Base-by-base conservation (phyloP, 2,797 vertebrate species). In the Melopsittacus undulatus region DNA sequence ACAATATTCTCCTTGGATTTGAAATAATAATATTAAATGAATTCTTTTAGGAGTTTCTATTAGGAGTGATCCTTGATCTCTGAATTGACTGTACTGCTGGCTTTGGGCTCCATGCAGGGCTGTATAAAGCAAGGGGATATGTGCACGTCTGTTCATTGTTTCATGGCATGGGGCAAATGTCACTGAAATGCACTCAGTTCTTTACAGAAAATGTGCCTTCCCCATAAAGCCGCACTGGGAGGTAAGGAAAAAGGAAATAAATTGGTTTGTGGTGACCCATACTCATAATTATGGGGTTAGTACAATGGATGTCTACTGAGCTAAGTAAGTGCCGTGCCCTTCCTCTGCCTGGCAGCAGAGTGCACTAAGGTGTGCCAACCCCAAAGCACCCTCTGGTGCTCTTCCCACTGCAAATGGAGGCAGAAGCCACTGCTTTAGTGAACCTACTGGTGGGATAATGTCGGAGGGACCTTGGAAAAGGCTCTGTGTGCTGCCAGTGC, bases 11-110 rank as follows among this genome's bases (percentile, higher is more conserved):
- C n/a, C n/a, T n/a, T n/a, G n/a, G n/a, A n/a, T n/a, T n/a, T n/a
- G n/a, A n/a, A n/a, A n/a, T n/a, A n/a, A n/a, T n/a, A n/a, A n/a
- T n/a, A n/a, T n/a, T 87, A 94, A 95, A 80, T 95, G 91, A 91
- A 66, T 94, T 92, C 83, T 75, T 73, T 91, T 90, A 26, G 62
- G 72, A 68, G 56, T 80, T 61, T 94, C 91, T 79, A 85, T 94
- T 91, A 94, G 63, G 67, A 94, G 61, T 86, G 85, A 90, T 95
- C 84, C 73, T 88, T 94, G 89, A 75, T 95, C 94, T 89, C 45
- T 77, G 85, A 69, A 64, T 56, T 95, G 78, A 43, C 64, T 70
- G 70, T 15, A 38, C 81, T 19, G 29, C 34, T 61, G 85, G 42
- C 26, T 73, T 14, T 79, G 89, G 86, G 66, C 69, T 92, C 77